These are phyloP conservation scores for Hemiscyllium ocellatum DNA, from an alignment of 2,113 vertebrate genomes.

Conservation along the genomic window DNA sequence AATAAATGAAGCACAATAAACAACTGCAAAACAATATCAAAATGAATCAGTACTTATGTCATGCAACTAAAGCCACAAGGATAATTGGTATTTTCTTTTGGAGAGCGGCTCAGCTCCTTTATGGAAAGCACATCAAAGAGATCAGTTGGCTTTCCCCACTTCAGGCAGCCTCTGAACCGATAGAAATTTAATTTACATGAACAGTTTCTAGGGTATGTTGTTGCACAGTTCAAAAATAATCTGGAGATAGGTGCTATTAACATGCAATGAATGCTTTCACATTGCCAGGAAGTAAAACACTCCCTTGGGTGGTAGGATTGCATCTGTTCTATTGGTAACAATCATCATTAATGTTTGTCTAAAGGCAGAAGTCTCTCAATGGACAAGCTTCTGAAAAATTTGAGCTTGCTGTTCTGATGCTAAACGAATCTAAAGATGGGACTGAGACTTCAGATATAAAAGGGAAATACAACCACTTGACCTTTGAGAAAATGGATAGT, in stretches of 20 bases:
- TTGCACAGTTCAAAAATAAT: not conserved
- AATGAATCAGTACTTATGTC: not conserved
- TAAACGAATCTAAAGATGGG: not conserved
- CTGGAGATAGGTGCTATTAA: not conserved
- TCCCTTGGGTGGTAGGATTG: not conserved
- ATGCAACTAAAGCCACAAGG: not conserved
- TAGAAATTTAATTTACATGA: not conserved
- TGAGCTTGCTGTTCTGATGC: not conserved
- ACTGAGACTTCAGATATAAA: not conserved
- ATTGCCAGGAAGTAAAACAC: not conserved
- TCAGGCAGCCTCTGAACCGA: not conserved
- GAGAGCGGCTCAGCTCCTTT: not conserved
- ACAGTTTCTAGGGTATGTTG: not conserved
- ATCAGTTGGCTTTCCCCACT: not conserved
- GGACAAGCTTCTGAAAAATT: not conserved
- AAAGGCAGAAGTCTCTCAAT: not conserved
- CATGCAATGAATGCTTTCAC: not conserved
- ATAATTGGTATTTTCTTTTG: not conserved
- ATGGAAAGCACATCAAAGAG: not conserved
- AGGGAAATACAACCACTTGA: not conserved
- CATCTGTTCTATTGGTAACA: not conserved
- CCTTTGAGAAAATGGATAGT: not conserved
- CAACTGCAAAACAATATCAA: not conserved
- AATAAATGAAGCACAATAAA: not conserved
- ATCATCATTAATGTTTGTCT: not conserved